Evolutionary conservation across 2,888 invertebrate genomes (phyloP), one percentile per base, ranked within the genome.

Genomic region (Phengaris alcon): DNA sequence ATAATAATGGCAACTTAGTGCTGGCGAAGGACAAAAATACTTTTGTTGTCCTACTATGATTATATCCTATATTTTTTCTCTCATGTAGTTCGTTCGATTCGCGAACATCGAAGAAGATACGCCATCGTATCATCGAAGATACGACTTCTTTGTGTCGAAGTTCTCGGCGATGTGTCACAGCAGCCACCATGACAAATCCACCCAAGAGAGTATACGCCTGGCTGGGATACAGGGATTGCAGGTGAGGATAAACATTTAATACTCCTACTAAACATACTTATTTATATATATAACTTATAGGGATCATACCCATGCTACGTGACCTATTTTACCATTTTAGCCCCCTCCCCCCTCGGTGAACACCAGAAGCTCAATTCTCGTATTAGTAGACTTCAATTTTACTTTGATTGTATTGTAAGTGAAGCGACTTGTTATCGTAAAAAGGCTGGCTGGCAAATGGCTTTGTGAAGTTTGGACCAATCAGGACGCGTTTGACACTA

Each of bases 101-200:
- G 98, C 99, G 75, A 99, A 99, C 90, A 99, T 99, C 82, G 99
- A 99, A 88, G 99, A 99, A 87, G 99, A 99, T 89, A 99, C 99
- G 52, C 99, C 99, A 35, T 99, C 99, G 2, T 99, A 99, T 93
- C 99, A 99, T 91, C 95, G 99, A 51, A 95, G 99, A 77, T 99
- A 99, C 90, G 99, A 99, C 90, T 99, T 99, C 94, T 99, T 99
- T 94, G 99, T 99, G 82, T 98, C 98, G 79, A 99, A 99, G 93
- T 99, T 99, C 94, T 98, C 99, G 13, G 97, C 99, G 44, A 98
- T 99, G 98, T 99, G 99, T 88, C 99, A 99, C 94, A 97, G 97
- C 88, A 97, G 96, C 86, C 95, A 97, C 87, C 94, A 94, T 75
- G 96, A 96, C 81, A 91, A 95, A 77, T 94, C 94, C 76, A 94